Percentiles rank a stretch among this genome's conserved stretches.
Conservation (phyloP, 2,797 vertebrate genomes). For the Spea hammondii region DNA sequence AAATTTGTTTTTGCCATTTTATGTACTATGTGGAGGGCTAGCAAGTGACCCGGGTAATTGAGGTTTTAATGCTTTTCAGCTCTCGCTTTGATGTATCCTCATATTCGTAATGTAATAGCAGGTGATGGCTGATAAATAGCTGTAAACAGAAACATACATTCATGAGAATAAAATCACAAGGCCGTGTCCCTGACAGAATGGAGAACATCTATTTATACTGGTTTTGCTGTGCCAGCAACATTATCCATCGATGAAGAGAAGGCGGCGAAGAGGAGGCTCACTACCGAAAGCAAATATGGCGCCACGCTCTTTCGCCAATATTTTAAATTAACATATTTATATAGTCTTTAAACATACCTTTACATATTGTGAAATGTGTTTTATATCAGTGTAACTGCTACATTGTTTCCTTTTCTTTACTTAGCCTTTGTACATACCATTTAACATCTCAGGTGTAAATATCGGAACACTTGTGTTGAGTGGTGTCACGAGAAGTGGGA, state of each 20-base stretch:
- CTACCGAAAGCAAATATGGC: neutral
- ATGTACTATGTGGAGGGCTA: constrained; percentile 45
- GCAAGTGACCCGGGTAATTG: constrained; percentile 52
- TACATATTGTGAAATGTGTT: no score
- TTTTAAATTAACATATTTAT: no score
- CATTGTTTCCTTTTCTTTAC: no score
- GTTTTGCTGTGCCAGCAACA: constrained; percentile 30
- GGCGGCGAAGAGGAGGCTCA: neutral
- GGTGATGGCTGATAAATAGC: constrained; percentile 53
- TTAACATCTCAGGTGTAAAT: no score
- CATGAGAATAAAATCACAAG: constrained; percentile 44
- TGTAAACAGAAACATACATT: constrained; percentile 51
- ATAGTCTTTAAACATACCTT: no score
- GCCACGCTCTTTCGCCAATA: no score
- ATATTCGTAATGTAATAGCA: constrained; percentile 53
- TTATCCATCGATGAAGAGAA: neutral
- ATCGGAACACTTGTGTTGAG: no score
- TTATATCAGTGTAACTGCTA: no score
- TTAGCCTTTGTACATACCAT: no score
- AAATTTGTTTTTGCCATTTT: constrained; percentile 53
- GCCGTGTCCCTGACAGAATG: constrained; percentile 32
- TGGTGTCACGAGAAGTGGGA: no score
- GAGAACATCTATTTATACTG: constrained; percentile 34
- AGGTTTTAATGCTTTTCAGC: constrained; percentile 52
- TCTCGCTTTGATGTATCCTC: constrained; percentile 45